Evolutionary conservation across 2,888 invertebrate species (phyloP), one percentile per base, ranked within the genome.

Genomic region (Tanytarsus gracilentus): DNA sequence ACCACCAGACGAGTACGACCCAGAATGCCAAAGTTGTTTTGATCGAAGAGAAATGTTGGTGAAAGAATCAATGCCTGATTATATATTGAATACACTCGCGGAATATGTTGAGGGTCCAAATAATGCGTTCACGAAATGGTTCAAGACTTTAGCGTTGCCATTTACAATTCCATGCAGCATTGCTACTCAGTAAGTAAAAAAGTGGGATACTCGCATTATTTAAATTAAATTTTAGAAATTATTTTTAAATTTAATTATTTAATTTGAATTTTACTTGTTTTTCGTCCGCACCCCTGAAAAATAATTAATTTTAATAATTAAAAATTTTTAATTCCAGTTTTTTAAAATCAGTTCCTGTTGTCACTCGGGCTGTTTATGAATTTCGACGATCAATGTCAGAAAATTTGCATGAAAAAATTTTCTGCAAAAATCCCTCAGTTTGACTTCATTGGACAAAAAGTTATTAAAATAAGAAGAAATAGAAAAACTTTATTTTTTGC

Each of bases 1-100:
- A 1, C 3, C 69, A 9, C 76, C 78, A 23, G 75, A 82, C 65
- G 86, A 87, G 67, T 89, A 84, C 67, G 89, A 90, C 73, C 89
- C 88, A 0, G 87, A 92, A 66, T 95, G 94, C 23, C 11, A 23
- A 2, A 3, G 9, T 8, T 44, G 44, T 9, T 23, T 23, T 4
- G 44, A 44, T 23, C n/a, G 21, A 9, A 44, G 21, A 23, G 23
- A 44, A 6, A 18, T 23, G 7, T 21, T 23, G 23, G 11, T 44
- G 21, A 4, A 16, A 8, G 16, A 16, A 4, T 8, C 23, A 11
- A 44, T 44, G 21, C 44, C 44, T 2, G 44, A 44, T 1, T 18
- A 44, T 7, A 5, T 44, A 18, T 9, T 44, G 44, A 23, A 16
- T 21, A 11, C 23, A 11, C 23, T 44, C 8, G 1, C 18, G 7